Conservation (phyloP, 1,140 invertebrate genomes). For the Eupristina koningsbergeri region DNA sequence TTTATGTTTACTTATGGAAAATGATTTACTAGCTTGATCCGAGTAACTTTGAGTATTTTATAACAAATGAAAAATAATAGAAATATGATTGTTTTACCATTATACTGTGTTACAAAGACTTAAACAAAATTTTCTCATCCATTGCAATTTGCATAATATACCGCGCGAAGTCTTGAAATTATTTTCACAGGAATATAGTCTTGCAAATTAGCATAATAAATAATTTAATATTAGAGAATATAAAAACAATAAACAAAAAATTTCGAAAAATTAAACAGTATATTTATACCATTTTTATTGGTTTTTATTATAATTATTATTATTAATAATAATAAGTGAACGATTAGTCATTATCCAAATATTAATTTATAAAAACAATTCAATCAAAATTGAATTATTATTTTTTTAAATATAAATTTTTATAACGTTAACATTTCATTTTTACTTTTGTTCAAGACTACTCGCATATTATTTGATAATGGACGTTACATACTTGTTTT, state of each 20-base stretch:
- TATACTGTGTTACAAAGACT: not conserved
- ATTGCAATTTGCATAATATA: not conserved
- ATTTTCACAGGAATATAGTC: not conserved
- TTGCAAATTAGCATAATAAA: not conserved
- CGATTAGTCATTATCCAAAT: not conserved
- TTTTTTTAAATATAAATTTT: not conserved
- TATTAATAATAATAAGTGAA: not conserved
- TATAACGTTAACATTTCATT: not conserved
- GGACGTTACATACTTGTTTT: not conserved
- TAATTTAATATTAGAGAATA: not conserved
- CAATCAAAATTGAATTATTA: not conserved
- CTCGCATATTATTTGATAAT: not conserved
- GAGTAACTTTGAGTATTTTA: not conserved
- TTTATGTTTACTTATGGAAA: not conserved
- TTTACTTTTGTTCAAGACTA: not conserved
- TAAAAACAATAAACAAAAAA: not conserved
- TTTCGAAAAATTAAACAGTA: not conserved
- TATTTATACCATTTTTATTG: not conserved
- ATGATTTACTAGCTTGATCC: not conserved
- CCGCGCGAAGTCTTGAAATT: not conserved
- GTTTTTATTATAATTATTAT: too few relatives aligned
- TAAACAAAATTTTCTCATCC: not conserved
- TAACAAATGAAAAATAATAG: not conserved
- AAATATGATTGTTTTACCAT: not conserved
- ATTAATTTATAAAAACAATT: not conserved